phyloP scores from a whole-genome alignment of 2,797 vertebrate species.

The Syndactyla subalaris region DNA sequence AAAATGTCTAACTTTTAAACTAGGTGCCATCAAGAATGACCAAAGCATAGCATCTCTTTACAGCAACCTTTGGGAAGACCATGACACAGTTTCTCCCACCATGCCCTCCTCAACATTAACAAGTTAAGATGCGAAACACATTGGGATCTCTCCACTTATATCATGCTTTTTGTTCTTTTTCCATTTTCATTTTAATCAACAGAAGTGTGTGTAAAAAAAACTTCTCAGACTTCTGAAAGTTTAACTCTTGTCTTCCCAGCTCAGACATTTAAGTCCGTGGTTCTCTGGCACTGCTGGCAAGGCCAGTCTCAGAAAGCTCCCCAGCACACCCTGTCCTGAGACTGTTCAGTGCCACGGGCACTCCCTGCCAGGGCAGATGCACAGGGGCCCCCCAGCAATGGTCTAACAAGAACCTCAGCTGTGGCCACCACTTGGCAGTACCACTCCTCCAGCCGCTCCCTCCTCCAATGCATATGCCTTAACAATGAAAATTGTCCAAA shows the following conservation, averaged over 20 bases:
- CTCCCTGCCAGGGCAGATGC: not conserved
- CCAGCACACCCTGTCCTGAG: not conserved
- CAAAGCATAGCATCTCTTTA: not conserved
- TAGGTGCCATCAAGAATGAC: not conserved
- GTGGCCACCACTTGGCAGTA: not conserved
- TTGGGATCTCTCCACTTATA: not conserved
- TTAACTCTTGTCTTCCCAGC: not conserved
- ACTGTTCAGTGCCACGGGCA: not conserved
- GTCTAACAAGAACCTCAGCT: not conserved
- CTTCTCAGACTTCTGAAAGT: not conserved
- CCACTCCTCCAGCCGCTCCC: not conserved
- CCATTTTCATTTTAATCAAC: not conserved
- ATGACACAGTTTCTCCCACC: not conserved
- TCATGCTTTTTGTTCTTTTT: not conserved
- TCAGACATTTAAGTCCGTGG: not conserved
- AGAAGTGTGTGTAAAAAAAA: not conserved
- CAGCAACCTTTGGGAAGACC: not conserved
- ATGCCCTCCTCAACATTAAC: not conserved
- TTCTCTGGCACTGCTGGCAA: not conserved
- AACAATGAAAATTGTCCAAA: not conserved
- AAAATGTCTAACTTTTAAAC: not conserved
- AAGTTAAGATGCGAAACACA: not conserved
- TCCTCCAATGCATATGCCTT: not conserved
- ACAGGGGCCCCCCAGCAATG: not conserved
- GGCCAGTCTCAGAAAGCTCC: not conserved